Conservation (phyloP, 1,140 invertebrate species). For the Hesperophylax magnus region DNA sequence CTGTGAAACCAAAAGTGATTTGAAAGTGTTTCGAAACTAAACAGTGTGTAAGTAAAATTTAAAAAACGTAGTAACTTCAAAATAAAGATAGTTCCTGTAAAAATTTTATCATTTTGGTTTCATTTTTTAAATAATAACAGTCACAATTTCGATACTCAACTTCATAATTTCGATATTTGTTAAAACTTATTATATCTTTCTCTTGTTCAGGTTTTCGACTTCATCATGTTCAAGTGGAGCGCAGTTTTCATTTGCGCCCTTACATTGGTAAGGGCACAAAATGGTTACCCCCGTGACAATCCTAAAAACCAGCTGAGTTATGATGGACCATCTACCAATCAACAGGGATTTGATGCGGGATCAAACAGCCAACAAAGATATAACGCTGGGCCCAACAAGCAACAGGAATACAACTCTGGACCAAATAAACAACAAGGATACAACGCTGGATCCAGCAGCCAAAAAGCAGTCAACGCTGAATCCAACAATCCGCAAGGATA, state of each 20-base stretch:
- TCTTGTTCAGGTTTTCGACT: not conserved
- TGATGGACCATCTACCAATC: too few species aligned
- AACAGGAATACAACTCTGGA: slow-evolving; percentile 54
- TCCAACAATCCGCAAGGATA: too few species aligned
- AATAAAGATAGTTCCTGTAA: too few species aligned
- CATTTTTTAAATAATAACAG: too few species aligned
- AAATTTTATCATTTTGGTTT: too few species aligned
- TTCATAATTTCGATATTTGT: too few species aligned
- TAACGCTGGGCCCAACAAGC: too few species aligned
- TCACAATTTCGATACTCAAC: too few species aligned
- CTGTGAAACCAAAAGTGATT: slow-evolving; percentile 14
- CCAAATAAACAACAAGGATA: not conserved
- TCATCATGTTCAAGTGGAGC: slow-evolving; percentile 21
- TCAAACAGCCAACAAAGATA: too few species aligned
- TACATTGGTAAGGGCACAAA: slow-evolving; percentile 44
- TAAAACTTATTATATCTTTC: not conserved
- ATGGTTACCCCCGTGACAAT: slow-evolving; percentile 56
- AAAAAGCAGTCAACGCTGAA: not conserved
- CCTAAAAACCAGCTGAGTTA: slow-evolving; percentile 48
- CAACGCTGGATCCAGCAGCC: slow-evolving; percentile 47
- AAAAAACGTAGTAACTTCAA: not conserved
- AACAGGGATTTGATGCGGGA: too few species aligned
- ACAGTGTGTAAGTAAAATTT: slow-evolving; percentile 1
- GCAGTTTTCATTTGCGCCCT: slow-evolving; percentile 43
- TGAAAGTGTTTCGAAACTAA: not conserved